Evolutionary conservation across 92 coral and sea anemone species (phyloP), one percentile per base, ranked within the genome.

Genomic region (Plumapathes pennacea): DNA sequence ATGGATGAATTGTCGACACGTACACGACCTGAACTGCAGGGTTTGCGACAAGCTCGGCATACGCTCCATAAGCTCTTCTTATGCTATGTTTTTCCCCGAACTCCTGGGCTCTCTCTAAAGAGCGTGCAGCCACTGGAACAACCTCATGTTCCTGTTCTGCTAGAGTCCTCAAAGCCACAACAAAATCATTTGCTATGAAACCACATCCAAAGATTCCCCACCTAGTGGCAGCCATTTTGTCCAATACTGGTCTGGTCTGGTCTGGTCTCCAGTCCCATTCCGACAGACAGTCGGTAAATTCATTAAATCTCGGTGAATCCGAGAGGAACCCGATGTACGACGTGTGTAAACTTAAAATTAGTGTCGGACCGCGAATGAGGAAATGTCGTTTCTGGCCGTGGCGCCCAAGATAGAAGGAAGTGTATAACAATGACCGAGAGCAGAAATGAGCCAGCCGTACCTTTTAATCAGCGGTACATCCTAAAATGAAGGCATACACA

Each of bases 171-270:
- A 88, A 28, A 4, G 96, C 89, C 14, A 81, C 54, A n/a, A 81
- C 47, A 57, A 92, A 92, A 69, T 92, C 98, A 38, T 81, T 67
- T 9, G 96, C 94, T 21, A 92, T 92, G 56, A 58, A 73, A 28
- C 98, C 63, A 6, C 92, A 91, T 19, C 98, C 98, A n/a, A 92
- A 51, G 34, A 92, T 82, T 2, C 98, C 98, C 98, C 98, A 92
- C 3, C 84, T 71, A 2, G 89, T 86, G 28, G 49, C 25, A 32
- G 72, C 60, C 80, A 72, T 72, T 43, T 44, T 42, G 57, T 17
- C 17, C 8, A 50, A 14, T 50, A 4, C 57, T 8, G 6, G 17
- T 15, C 57, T 19, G 24, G 8, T 18, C 40, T 34, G 40, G 40
- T n/a, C n/a, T n/a, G n/a, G n/a, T n/a, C n/a, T n/a, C n/a, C n/a